These are phyloP conservation scores for Naja naja DNA, from an alignment of 2,113 vertebrate species.

Conservation along the genomic window DNA sequence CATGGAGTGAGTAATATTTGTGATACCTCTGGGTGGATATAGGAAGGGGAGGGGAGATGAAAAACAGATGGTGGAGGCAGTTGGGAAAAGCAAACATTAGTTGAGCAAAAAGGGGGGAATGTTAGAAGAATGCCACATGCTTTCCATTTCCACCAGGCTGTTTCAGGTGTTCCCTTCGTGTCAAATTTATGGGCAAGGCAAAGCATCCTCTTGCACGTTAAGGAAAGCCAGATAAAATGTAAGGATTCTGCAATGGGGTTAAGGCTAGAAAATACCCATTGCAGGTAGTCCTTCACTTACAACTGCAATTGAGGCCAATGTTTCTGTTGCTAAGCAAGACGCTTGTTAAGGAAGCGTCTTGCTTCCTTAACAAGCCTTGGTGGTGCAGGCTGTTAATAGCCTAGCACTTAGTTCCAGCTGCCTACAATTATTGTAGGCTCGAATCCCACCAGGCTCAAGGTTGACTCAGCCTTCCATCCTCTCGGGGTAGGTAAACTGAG, in stretches of 20 bases:
- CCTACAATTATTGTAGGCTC: no score
- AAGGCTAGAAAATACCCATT: not conserved
- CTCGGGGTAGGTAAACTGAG: no score
- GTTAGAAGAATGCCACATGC: not conserved
- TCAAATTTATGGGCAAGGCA: not conserved
- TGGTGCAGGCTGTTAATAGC: no score
- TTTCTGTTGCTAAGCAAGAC: not conserved
- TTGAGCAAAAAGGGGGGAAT: not conserved
- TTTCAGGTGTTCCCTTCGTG: constrained; percentile 7
- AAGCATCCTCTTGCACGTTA: not conserved
- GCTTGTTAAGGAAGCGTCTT: no score
- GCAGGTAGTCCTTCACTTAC: not conserved
- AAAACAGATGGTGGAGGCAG: constrained; percentile 18
- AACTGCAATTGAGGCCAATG: not conserved
- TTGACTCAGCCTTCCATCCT: no score
- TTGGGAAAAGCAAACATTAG: constrained; percentile 15
- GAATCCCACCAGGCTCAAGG: no score
- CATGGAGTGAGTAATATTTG: not conserved
- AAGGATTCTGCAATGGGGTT: not conserved
- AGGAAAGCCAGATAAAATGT: not conserved
- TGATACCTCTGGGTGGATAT: not conserved
- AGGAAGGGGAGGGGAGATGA: not conserved
- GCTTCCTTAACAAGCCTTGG: no score
- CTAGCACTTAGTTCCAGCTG: no score
- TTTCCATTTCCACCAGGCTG: not conserved